These are phyloP conservation scores for Zophobas morio DNA, from an alignment of 1,140 invertebrate genomes.

Conservation along the genomic window DNA sequence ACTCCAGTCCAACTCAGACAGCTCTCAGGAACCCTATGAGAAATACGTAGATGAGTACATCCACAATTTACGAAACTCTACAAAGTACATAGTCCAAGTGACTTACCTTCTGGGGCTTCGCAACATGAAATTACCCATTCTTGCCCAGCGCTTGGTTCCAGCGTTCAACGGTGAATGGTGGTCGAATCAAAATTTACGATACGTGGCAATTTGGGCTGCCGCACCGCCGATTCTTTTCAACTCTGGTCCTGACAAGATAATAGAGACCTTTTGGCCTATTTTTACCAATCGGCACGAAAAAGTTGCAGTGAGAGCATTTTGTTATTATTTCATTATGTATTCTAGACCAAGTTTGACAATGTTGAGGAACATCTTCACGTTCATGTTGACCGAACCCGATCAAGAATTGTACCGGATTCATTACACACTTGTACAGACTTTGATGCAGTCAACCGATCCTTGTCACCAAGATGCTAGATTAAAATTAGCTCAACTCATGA, in stretches of 20 bases:
- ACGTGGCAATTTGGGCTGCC: constrained; percentile 63
- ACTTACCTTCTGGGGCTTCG: constrained; percentile 57
- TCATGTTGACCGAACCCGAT: constrained; percentile 66
- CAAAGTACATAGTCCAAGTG: constrained; percentile 52
- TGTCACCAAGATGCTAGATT: constrained; percentile 62
- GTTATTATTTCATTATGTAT: constrained; percentile 66
- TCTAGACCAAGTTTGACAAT: constrained; percentile 61
- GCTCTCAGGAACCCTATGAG: constrained; percentile 42
- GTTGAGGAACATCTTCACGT: constrained; percentile 67
- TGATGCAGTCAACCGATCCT: constrained; percentile 65
- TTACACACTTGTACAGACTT: constrained; percentile 65
- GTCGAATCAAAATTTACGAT: constrained; percentile 60
- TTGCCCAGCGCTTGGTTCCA: constrained; percentile 56
- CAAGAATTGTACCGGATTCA: constrained; percentile 68
- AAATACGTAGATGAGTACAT: constrained; percentile 57
- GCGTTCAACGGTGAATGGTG: constrained; percentile 48
- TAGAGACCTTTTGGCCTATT: constrained; percentile 68
- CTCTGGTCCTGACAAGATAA: constrained; percentile 57
- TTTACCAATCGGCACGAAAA: constrained; percentile 63
- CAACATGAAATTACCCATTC: constrained; percentile 58
- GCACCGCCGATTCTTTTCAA: constrained; percentile 51
- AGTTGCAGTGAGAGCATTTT: constrained; percentile 63
- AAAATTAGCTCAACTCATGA: constrained; percentile 57
- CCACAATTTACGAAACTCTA: constrained; percentile 54
- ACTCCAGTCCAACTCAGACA: not conserved